Percentiles rank a stretch among this genome's conserved stretches.
Conservation (phyloP, 2,113 vertebrate species). For the Podilymbus podiceps region DNA sequence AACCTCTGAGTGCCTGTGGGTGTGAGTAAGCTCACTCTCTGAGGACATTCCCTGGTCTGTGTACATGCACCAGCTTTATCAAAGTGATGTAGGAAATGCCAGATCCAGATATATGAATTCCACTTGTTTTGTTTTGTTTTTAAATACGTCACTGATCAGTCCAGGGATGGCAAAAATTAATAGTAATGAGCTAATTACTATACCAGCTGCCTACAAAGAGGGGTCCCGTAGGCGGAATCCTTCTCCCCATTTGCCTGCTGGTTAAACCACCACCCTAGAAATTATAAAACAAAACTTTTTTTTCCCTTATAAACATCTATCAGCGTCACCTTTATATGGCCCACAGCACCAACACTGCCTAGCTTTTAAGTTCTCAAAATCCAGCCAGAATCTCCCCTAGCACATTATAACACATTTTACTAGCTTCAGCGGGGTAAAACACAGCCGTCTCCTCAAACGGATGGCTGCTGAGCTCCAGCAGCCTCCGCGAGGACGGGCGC, state of each 20-base stretch:
- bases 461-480: conserved; percentile 46
- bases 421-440: conserved; percentile 25
- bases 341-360: conserved; percentile 30
- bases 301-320: conserved; percentile 48
- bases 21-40: neutral
- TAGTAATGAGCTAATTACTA: conserved; percentile 73
- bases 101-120: conserved; percentile 47
- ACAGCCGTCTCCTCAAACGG: conserved; percentile 24
- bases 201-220: conserved; percentile 69
- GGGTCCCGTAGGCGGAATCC: conserved; percentile 65
- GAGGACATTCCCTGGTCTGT: neutral
- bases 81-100: conserved; percentile 33
- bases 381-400: conserved; percentile 58
- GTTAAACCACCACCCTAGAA: conserved; percentile 53
- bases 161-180: conserved; percentile 70
- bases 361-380: conserved; percentile 54
- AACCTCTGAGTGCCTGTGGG: neutral
- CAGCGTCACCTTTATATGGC: conserved; percentile 48
- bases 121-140: neutral
- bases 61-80: conserved; percentile 1
- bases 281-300: conserved; percentile 56
- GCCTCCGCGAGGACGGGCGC: neutral
- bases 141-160: conserved; percentile 61
- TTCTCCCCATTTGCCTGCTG: conserved; percentile 58
- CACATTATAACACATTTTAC: conserved; percentile 68